Base-by-base conservation (phyloP, 2,797 vertebrate species). In the Holocentrus rufus region DNA sequence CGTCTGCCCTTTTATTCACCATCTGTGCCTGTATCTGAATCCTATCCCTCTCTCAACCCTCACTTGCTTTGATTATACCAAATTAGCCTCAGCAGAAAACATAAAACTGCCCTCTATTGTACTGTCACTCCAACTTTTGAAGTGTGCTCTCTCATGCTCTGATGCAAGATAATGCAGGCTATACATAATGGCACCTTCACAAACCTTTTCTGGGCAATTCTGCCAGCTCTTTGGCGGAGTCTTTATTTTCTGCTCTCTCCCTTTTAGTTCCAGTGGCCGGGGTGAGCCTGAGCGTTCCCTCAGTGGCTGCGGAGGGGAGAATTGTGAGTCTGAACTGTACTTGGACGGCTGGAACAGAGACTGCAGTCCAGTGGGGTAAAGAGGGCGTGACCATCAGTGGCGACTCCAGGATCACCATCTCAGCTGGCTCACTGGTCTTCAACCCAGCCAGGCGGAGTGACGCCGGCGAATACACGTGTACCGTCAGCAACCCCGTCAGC, bases 401-500 rank as follows among this genome's bases (percentile, higher is more conserved):
- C 0, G 72, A 89, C 85, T 74, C 88, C 69, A 90, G 88, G 63
- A 90, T 94, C 79, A 86, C 77, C 63, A 86, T 94, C 79, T 81
- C 87, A 0, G 85, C 2, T 0, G 92, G 89, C 31, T 86, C 81
- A 52, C 85, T 95, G 80, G 49, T 90, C 80, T 92, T 95, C 79
- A 84, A 83, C 72, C 90, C 92, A 0, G 87, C 85, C 76, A 79
- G 64, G 14, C 88, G 94, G 17, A 42, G 31, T 0, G 94, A 95
- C 31, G 54, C 93, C 0, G 94, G 93, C 14, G 71, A 75, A 4
- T 95, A 95, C 84, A 81, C 82, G 0, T 95, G 94, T 59, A 93
- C 90, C 0, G 93, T 87, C 85, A 90, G 83, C 69, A 95, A 95
- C 83, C 86, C 66, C 0, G 82, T 94, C 87, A 95, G 93, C 34